A percentile compares a stretch with the other conserved stretches of the same genome.
phyloP scores from a whole-genome alignment of 1,140 invertebrate genomes.

The Calliopsis andreniformis region DNA sequence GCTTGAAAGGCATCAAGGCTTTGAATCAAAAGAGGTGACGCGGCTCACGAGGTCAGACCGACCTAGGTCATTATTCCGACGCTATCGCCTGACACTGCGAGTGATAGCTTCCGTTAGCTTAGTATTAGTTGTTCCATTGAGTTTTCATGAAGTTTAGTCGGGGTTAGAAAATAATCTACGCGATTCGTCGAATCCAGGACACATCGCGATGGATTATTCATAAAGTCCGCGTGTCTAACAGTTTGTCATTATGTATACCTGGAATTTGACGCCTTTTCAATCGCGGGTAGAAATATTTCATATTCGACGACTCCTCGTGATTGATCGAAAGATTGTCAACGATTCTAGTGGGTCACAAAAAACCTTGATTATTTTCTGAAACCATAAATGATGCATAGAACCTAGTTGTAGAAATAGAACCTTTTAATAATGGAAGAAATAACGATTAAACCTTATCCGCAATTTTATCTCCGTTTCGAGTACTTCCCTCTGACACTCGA shows the following conservation, averaged over 20 bases:
- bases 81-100: slow-evolving; percentile 10
- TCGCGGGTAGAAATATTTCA: background rate
- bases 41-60: slow-evolving; percentile 10
- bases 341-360: no score
- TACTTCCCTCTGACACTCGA: no score
- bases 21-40: slow-evolving; percentile 1
- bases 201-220: background rate
- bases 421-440: background rate
- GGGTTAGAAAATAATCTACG: background rate
- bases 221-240: background rate
- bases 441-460: background rate
- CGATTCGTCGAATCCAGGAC: background rate
- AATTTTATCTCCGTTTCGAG: no score
- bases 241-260: slow-evolving; percentile 6
- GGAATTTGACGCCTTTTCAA: background rate
- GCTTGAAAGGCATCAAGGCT: slow-evolving; percentile 18
- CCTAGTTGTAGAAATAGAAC: no score
- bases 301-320: background rate
- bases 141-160: background rate
- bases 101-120: no score
- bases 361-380: no score
- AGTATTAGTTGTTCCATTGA: no score
- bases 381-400: no score
- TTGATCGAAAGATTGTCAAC: slow-evolving; percentile 2
- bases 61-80: slow-evolving; percentile 30